Evolutionary conservation across 2,888 invertebrate genomes (phyloP).

Genomic region (Zhuqinia jingwanae): DNA sequence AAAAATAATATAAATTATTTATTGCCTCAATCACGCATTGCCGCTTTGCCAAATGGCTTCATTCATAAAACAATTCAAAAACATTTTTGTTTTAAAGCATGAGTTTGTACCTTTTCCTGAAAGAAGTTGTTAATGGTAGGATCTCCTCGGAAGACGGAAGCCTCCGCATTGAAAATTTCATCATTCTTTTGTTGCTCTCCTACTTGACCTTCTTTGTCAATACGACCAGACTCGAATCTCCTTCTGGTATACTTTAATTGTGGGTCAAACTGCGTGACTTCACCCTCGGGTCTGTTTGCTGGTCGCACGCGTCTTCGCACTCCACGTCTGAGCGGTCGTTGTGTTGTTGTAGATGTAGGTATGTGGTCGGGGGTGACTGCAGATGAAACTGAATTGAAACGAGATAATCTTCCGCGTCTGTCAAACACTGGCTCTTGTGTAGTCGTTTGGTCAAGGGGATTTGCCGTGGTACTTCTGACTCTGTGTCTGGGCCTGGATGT

Average conservation of each 20-base stretch:
- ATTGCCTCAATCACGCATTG: too few relatives aligned
- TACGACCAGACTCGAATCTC: slow-evolving; percentile 65
- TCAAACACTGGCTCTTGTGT: slow-evolving; percentile 34
- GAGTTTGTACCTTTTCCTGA: slow-evolving; percentile 69
- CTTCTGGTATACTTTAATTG: slow-evolving; percentile 76
- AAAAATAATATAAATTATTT: too few relatives aligned
- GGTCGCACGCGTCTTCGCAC: slow-evolving; percentile 55
- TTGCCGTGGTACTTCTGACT: slow-evolving; percentile 50
- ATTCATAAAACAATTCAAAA: neutral
- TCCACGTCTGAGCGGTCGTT: slow-evolving; percentile 54
- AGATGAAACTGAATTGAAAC: slow-evolving; percentile 12
- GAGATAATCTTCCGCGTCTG: slow-evolving; percentile 63
- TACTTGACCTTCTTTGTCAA: slow-evolving; percentile 45
- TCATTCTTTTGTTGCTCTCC: slow-evolving; percentile 67
- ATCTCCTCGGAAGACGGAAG: slow-evolving; percentile 76
- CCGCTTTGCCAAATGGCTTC: too few relatives aligned
- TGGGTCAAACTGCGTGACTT: slow-evolving; percentile 68
- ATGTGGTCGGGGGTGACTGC: slow-evolving; percentile 34
- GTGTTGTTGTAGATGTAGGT: slow-evolving; percentile 2
- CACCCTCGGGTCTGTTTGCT: slow-evolving; percentile 8
- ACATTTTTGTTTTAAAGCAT: neutral
- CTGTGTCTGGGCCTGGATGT: slow-evolving; percentile 5
- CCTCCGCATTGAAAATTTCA: slow-evolving; percentile 79
- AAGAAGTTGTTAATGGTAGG: slow-evolving; percentile 74
- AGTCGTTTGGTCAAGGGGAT: slow-evolving; percentile 42